Percentiles rank a stretch among this genome's conserved stretches.
phyloP scores from a whole-genome alignment of 2,888 invertebrate species.

The Nephrotoma guestfalica region DNA sequence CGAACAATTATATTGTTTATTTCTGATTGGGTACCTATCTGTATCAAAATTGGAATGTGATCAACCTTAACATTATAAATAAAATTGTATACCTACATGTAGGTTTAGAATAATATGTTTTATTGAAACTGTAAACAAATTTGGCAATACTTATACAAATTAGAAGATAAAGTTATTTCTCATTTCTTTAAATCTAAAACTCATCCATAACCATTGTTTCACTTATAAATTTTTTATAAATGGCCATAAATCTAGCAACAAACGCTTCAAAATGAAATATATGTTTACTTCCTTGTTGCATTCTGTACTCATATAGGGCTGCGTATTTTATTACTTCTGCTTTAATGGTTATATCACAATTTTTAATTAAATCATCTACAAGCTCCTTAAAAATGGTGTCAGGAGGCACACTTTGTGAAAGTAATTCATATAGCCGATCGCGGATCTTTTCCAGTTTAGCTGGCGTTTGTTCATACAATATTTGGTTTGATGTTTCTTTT shows the following conservation, averaged over 20 bases:
- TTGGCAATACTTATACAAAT: neutral
- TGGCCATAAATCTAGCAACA: constrained; percentile 89
- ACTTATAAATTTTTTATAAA: constrained; percentile 65
- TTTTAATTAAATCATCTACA: constrained; percentile 66
- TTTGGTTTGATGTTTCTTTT: constrained; percentile 70
- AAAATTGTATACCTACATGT: no score
- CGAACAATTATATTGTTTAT: no score
- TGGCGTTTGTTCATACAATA: constrained; percentile 76
- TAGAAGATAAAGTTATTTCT: neutral
- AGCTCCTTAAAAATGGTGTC: constrained; percentile 84
- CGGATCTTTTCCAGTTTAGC: constrained; percentile 72
- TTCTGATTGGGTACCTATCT: no score
- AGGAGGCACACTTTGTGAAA: constrained; percentile 86
- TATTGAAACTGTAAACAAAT: no score
- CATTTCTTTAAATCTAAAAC: constrained; percentile 16
- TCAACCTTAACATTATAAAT: no score
- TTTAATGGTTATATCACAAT: constrained; percentile 83
- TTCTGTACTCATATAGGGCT: constrained; percentile 81
- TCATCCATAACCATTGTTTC: constrained; percentile 27
- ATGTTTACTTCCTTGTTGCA: constrained; percentile 82
- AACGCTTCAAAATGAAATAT: constrained; percentile 97
- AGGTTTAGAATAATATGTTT: no score
- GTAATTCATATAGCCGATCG: constrained; percentile 78
- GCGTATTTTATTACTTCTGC: constrained; percentile 73
- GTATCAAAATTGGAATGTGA: no score